A percentile compares a stretch with the other conserved stretches of the same genome.
These are phyloP conservation scores for Tragelaphus strepsiceros DNA, from an alignment of 2,113 vertebrate genomes.

Conservation along the genomic window DNA sequence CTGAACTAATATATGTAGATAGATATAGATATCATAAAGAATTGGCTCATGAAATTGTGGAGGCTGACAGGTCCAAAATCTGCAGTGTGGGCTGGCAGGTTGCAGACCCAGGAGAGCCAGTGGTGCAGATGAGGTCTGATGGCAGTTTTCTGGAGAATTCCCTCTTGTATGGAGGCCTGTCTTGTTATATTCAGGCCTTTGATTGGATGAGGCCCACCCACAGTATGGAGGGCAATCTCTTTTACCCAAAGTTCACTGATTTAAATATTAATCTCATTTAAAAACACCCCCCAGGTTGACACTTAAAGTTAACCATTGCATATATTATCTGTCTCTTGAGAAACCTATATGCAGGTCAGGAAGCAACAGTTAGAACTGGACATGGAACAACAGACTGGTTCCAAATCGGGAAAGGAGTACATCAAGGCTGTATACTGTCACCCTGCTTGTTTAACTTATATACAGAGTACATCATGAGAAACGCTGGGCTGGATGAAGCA, in stretches of 20 bases:
- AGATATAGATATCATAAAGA: background rate
- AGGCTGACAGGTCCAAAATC: background rate
- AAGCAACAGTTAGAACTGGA: too few relatives aligned
- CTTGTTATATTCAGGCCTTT: background rate
- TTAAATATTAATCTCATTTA: background rate
- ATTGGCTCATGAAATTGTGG: accelerated
- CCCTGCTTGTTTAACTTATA: too few relatives aligned
- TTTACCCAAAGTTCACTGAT: background rate
- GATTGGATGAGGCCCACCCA: background rate
- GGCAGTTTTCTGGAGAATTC: background rate
- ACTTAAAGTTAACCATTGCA: background rate
- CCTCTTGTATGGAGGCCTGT: background rate
- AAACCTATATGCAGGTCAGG: too few relatives aligned
- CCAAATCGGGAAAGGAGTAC: too few relatives aligned
- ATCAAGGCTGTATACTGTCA: too few relatives aligned
- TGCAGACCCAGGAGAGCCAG: background rate
- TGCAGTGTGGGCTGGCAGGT: background rate
- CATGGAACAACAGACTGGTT: too few relatives aligned
- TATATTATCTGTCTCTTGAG: background rate
- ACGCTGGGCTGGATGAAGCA: too few relatives aligned
- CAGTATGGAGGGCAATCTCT: background rate
- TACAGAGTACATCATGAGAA: too few relatives aligned
- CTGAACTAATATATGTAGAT: background rate
- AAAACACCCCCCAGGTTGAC: background rate
- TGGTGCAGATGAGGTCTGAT: background rate